Evolutionary conservation across 2,797 vertebrate genomes (phyloP).

Genomic region (Parambassis ranga): DNA sequence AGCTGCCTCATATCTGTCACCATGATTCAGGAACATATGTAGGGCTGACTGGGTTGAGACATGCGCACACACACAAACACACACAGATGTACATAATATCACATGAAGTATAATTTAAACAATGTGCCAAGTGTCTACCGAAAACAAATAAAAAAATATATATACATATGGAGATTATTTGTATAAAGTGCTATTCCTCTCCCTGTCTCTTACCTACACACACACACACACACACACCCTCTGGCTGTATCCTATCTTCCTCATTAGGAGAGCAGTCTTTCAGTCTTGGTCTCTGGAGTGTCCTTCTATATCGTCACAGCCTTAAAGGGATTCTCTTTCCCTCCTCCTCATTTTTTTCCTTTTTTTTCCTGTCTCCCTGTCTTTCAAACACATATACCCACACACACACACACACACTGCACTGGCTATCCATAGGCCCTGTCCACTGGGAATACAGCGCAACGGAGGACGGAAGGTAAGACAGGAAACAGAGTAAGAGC

Average conservation of each 20-base stretch:
- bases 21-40: conserved; percentile 39
- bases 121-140: neutral
- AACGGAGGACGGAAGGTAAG: conserved; percentile 16
- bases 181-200: conserved; percentile 6
- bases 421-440: conserved; percentile 21
- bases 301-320: conserved; percentile 39
- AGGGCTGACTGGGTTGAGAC: conserved; percentile 18
- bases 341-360: neutral
- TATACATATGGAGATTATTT: neutral
- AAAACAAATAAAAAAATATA: neutral
- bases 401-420: neutral
- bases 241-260: conserved; percentile 7
- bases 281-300: conserved; percentile 29
- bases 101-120: neutral
- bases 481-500: conserved; percentile 24
- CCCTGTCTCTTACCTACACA: neutral
- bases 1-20: conserved; percentile 33
- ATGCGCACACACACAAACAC: conserved; percentile 7
- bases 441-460: conserved; percentile 38
- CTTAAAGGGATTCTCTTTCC: conserved; percentile 35
- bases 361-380: neutral
- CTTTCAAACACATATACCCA: neutral
- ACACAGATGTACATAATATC: neutral
- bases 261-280: conserved; percentile 45
- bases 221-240: neutral